A percentile compares a stretch with the other conserved stretches of the same genome.
phyloP scores from a whole-genome alignment of 2,797 vertebrate genomes.

The Ambastaia sidthimunki region DNA sequence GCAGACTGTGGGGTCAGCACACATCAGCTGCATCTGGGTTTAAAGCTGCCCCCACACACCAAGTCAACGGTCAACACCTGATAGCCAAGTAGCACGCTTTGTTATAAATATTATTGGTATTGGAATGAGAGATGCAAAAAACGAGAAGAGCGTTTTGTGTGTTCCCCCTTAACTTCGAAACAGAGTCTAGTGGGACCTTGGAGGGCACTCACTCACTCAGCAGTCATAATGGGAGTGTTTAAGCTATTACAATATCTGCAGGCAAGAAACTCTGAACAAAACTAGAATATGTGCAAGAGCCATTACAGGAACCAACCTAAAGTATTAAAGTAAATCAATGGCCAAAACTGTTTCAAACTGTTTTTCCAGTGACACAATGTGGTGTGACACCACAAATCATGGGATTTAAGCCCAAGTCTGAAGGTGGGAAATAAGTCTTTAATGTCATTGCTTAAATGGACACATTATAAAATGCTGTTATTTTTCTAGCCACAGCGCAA shows the following conservation, averaged over 20 bases:
- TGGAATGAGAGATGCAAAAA: background rate
- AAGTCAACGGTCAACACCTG: too few relatives aligned
- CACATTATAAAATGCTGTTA: conserved; percentile 22
- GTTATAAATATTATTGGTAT: too few relatives aligned
- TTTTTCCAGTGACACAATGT: background rate
- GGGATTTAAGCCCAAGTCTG: background rate
- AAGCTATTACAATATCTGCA: conserved; percentile 36
- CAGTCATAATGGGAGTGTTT: conserved; percentile 36
- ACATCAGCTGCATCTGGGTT: conserved; percentile 26
- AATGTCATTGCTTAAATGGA: conserved; percentile 8
- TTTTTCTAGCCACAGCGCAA: conserved; percentile 35
- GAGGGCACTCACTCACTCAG: conserved; percentile 41
- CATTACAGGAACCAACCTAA: background rate
- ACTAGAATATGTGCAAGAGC: background rate
- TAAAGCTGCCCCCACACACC: background rate
- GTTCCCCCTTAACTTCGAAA: background rate
- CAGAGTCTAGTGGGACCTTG: background rate
- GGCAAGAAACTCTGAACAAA: background rate
- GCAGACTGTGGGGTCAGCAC: too few relatives aligned
- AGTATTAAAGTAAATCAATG: background rate
- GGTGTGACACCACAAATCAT: background rate
- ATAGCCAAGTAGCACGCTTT: too few relatives aligned
- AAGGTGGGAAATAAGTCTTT: background rate
- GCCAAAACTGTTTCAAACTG: background rate
- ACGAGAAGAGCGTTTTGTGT: too few relatives aligned